Percentiles rank a stretch among this genome's conserved stretches.
Conservation (phyloP, 2,113 vertebrate genomes). For the Tachuris rubrigastra region DNA sequence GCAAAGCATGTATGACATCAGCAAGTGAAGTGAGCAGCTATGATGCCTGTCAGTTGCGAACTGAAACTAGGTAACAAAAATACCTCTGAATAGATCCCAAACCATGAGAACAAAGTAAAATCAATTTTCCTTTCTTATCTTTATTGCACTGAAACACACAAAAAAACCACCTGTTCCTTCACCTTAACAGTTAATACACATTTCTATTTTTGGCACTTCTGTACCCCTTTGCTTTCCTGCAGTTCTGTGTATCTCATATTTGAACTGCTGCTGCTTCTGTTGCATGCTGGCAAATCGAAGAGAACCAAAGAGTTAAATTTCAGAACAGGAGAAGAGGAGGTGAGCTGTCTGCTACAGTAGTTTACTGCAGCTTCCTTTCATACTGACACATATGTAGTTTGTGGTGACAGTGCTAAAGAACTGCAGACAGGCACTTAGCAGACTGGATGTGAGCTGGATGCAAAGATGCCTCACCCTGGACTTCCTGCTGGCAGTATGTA, state of each 20-base stretch:
- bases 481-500: slow-evolving; percentile 81
- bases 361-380: slow-evolving; percentile 72
- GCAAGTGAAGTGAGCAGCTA: slow-evolving; percentile 16
- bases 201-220: slow-evolving; percentile 50
- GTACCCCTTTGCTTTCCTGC: slow-evolving; percentile 28
- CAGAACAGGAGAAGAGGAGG: slow-evolving; percentile 64
- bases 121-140: not conserved
- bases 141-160: not conserved
- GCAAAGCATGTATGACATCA: slow-evolving; percentile 20
- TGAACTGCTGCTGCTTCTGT: slow-evolving; percentile 17
- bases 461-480: slow-evolving; percentile 72
- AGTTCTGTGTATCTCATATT: slow-evolving; percentile 15
- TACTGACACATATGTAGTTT: slow-evolving; percentile 76
- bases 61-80: slow-evolving; percentile 36
- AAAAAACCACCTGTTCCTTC: slow-evolving; percentile 46
- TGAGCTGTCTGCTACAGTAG: slow-evolving; percentile 66
- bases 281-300: slow-evolving; percentile 27
- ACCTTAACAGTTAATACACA: slow-evolving; percentile 33
- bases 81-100: not conserved
- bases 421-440: slow-evolving; percentile 76
- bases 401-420: slow-evolving; percentile 71
- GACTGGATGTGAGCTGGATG: slow-evolving; percentile 75
- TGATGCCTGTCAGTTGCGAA: not conserved
- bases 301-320: slow-evolving; percentile 68
- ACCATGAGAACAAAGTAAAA: not conserved